Evolutionary conservation across 2,797 vertebrate species (phyloP).

Genomic region (Sternarchorhynchus goeldii): DNA sequence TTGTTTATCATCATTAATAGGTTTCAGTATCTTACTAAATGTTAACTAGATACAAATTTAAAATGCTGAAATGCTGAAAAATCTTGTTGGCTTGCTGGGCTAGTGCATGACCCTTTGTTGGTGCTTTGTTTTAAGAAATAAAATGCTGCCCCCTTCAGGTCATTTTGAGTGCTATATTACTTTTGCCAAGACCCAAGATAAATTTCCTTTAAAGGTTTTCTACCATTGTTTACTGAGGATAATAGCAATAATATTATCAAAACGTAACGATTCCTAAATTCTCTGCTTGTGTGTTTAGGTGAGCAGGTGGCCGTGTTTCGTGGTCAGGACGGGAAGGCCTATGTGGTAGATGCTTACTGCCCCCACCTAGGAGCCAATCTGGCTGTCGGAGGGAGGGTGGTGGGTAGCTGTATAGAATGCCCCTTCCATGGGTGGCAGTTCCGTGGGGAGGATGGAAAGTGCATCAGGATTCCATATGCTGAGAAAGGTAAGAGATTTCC

Average conservation of each 20-base stretch:
- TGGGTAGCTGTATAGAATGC: conserved; percentile 81
- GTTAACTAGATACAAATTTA: no score
- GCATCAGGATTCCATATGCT: conserved; percentile 74
- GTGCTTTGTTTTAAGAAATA: background rate
- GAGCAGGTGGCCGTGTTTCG: conserved; percentile 76
- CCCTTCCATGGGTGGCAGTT: conserved; percentile 86
- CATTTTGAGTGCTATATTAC: background rate
- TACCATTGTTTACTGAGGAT: background rate
- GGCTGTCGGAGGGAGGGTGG: conserved; percentile 75
- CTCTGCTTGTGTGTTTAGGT: conserved; percentile 59
- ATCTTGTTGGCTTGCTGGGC: background rate
- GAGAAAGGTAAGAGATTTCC: conserved; percentile 72
- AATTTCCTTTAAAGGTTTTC: background rate
- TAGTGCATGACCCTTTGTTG: background rate
- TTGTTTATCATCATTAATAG: no score
- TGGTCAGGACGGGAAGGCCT: conserved; percentile 70
- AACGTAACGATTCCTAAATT: background rate
- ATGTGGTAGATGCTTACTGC: conserved; percentile 79
- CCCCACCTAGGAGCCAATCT: conserved; percentile 83
- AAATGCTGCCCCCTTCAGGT: conserved; percentile 30
- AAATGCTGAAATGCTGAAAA: no score
- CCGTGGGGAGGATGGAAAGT: conserved; percentile 76
- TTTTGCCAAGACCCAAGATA: background rate
- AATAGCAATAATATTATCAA: no score
- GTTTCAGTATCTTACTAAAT: no score